A percentile compares a stretch with the other conserved stretches of the same genome.
Evolutionary conservation across 2,888 invertebrate species (phyloP).

Genomic region (Euproctis similis): DNA sequence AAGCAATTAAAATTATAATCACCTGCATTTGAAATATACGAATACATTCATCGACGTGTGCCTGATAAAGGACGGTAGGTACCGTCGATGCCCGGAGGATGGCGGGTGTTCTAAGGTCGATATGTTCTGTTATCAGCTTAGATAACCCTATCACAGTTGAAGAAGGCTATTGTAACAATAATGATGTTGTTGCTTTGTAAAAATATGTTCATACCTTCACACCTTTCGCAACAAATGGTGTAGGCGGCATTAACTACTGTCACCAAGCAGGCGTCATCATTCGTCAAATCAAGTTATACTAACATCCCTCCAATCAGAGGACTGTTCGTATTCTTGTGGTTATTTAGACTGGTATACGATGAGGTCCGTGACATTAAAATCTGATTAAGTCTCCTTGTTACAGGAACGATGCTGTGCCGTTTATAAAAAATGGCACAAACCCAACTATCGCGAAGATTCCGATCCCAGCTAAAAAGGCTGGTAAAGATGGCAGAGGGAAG

Average conservation of each 20-base stretch:
- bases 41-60: too few relatives aligned
- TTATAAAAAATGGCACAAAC: slow-evolving; percentile 53
- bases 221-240: too few relatives aligned
- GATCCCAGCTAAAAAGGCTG: slow-evolving; percentile 25
- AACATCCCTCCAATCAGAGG: too few relatives aligned
- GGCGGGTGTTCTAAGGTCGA: slow-evolving; percentile 10
- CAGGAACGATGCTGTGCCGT: slow-evolving; percentile 57
- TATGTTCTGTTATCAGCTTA: slow-evolving; percentile 8
- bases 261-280: too few relatives aligned
- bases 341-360: too few relatives aligned
- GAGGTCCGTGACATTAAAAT: too few relatives aligned
- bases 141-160: slow-evolving; percentile 13
- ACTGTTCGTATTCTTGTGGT: too few relatives aligned
- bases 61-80: too few relatives aligned
- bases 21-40: background rate
- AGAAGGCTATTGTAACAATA: slow-evolving; percentile 9
- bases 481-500: slow-evolving; percentile 58
- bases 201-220: too few relatives aligned
- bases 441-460: slow-evolving; percentile 42
- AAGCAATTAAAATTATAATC: background rate
- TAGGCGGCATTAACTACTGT: too few relatives aligned
- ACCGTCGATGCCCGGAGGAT: slow-evolving; percentile 3
- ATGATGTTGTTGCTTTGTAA: background rate
- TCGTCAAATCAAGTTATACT: too few relatives aligned
- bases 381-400: slow-evolving; percentile 19